Conservation (phyloP, 2,888 invertebrate species). For the Phragmatobia fuliginosa region DNA sequence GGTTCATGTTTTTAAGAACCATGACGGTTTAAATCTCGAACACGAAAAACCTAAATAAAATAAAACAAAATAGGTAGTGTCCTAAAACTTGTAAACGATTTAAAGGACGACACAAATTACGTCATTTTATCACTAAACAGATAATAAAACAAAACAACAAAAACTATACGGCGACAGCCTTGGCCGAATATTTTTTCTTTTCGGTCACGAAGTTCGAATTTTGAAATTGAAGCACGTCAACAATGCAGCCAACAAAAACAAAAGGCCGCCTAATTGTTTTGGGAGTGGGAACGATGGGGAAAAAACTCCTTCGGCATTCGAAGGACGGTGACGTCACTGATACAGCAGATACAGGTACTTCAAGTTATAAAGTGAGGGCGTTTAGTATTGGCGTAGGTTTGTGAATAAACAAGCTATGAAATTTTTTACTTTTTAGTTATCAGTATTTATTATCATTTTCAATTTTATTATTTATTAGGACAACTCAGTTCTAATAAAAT, state of each 20-base stretch:
- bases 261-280: slow-evolving; percentile 74
- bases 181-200: slow-evolving; percentile 37
- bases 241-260: slow-evolving; percentile 70
- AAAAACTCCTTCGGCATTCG: slow-evolving; percentile 75
- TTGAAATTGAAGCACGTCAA: slow-evolving; percentile 56
- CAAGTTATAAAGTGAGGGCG: slow-evolving; percentile 53
- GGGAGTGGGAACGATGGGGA: slow-evolving; percentile 63
- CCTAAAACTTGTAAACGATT: slow-evolving; percentile 10
- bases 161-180: slow-evolving; percentile 35
- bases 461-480: too few relatives aligned
- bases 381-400: slow-evolving; percentile 55
- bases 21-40: not conserved
- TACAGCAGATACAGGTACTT: slow-evolving; percentile 68
- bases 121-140: slow-evolving; percentile 24
- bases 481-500: too few relatives aligned
- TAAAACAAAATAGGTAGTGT: not conserved
- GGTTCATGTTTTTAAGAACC: not conserved
- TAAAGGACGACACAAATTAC: slow-evolving; percentile 26
- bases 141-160: slow-evolving; percentile 36
- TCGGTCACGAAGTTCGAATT: slow-evolving; percentile 46
- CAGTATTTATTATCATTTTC: too few relatives aligned
- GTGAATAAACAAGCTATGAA: not conserved
- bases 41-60: too few relatives aligned
- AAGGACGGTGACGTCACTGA: slow-evolving; percentile 79
- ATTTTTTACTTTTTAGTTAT: not conserved